Conservation (phyloP, 2,888 invertebrate genomes). For the Eurois occulta region DNA sequence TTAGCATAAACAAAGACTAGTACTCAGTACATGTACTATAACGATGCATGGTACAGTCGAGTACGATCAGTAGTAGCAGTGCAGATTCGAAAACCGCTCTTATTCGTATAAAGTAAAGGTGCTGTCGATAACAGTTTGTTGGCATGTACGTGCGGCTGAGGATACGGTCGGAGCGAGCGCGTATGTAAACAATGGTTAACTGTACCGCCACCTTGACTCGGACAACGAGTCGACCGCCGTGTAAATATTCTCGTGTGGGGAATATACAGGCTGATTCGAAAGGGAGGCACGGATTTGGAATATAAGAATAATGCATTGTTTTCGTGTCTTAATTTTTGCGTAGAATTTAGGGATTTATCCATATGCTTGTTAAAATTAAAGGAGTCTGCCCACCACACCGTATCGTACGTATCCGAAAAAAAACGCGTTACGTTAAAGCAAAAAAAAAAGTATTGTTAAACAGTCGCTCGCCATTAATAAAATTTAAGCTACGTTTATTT, state of each 20-base stretch:
- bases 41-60: constrained; percentile 31
- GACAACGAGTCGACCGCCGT: constrained; percentile 58
- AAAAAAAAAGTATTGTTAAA: neutral
- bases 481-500: no score
- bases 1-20: constrained; percentile 53
- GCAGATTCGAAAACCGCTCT: neutral
- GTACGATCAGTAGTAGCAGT: neutral
- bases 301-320: neutral
- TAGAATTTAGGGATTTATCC: neutral
- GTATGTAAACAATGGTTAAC: constrained; percentile 76
- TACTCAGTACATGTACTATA: constrained; percentile 33
- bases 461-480: no score
- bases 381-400: neutral
- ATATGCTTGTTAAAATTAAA: neutral
- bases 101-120: neutral
- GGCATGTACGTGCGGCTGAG: neutral
- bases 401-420: neutral
- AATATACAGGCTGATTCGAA: constrained; percentile 45
- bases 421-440: neutral
- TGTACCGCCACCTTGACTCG: constrained; percentile 72
- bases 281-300: neutral
- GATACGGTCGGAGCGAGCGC: constrained; percentile 46
- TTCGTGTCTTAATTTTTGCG: neutral
- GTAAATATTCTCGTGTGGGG: constrained; percentile 51
- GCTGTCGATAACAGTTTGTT: neutral